phyloP scores from a whole-genome alignment of 2,113 vertebrate genomes.

The Sigmodon hispidus region DNA sequence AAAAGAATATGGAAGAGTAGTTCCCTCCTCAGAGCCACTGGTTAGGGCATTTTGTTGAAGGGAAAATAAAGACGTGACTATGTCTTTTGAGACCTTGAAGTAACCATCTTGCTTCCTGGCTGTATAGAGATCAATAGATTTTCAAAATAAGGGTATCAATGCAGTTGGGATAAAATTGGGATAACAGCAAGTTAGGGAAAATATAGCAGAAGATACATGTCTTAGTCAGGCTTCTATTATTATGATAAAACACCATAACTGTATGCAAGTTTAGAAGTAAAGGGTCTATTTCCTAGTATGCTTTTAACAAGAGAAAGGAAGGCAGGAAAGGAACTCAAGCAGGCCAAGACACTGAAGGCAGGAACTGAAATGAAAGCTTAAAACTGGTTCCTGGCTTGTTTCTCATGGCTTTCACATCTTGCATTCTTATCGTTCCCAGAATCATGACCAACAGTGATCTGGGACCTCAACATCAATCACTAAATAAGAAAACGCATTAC shows the following conservation, averaged over 20 bases:
- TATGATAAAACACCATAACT: neutral
- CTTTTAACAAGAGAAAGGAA: neutral
- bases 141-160: neutral
- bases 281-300: neutral
- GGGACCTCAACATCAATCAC: neutral
- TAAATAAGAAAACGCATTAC: neutral
- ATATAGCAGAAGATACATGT: too few species aligned
- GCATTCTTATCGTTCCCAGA: neutral
- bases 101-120: neutral
- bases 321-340: neutral
- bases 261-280: neutral
- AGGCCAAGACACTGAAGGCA: neutral
- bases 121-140: neutral
- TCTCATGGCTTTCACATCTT: neutral
- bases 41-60: neutral
- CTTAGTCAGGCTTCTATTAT: neutral
- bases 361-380: neutral
- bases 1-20: neutral
- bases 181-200: neutral
- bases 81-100: neutral
- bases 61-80: neutral
- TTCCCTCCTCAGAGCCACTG: neutral
- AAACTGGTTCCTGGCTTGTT: neutral
- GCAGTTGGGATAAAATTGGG: neutral
- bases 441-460: neutral